Evolutionary conservation across 2,888 invertebrate species (phyloP).

Genomic region (Aphelenchoides bicaudatus): DNA sequence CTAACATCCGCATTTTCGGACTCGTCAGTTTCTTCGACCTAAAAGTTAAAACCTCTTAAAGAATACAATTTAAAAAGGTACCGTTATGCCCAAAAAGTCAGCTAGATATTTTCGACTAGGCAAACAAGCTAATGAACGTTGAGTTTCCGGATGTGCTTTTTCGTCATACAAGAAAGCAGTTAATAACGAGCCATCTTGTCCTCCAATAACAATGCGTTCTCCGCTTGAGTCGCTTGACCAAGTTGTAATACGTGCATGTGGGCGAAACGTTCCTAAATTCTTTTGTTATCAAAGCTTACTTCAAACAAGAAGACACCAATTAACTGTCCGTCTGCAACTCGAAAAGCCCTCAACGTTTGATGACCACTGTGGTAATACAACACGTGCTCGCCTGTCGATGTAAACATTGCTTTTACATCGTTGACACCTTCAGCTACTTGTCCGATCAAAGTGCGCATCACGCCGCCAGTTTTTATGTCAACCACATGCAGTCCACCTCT

Average conservation of each 20-base stretch:
- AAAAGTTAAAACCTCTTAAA: conserved; percentile 2
- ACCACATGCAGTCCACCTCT: conserved; percentile 81
- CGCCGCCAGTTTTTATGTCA: conserved; percentile 83
- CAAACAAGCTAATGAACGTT: conserved; percentile 38
- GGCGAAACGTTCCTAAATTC: conserved; percentile 75
- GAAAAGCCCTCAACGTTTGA: conserved; percentile 86
- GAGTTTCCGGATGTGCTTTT: conserved; percentile 28
- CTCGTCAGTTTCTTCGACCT: conserved; percentile 33
- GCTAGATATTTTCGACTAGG: conserved; percentile 49
- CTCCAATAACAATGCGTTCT: conserved; percentile 44
- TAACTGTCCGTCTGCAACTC: conserved; percentile 80
- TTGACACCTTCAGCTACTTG: conserved; percentile 89
- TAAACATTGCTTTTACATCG: conserved; percentile 88
- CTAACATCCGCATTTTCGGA: conserved; percentile 44
- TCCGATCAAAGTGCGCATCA: conserved; percentile 80
- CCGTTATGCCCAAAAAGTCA: conserved; percentile 46
- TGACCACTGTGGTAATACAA: conserved; percentile 93
- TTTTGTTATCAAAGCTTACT: not conserved
- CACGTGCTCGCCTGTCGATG: conserved; percentile 86
- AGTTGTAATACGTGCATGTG: conserved; percentile 51
- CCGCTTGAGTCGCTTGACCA: conserved; percentile 50
- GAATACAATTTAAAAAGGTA: conserved; percentile 15
- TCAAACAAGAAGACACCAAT: conserved; percentile 75
- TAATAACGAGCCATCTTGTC: conserved; percentile 52
- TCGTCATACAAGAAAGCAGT: conserved; percentile 45